These are phyloP conservation scores for Aricia artaxerxes DNA, from an alignment of 2,888 invertebrate species.

Conservation along the genomic window DNA sequence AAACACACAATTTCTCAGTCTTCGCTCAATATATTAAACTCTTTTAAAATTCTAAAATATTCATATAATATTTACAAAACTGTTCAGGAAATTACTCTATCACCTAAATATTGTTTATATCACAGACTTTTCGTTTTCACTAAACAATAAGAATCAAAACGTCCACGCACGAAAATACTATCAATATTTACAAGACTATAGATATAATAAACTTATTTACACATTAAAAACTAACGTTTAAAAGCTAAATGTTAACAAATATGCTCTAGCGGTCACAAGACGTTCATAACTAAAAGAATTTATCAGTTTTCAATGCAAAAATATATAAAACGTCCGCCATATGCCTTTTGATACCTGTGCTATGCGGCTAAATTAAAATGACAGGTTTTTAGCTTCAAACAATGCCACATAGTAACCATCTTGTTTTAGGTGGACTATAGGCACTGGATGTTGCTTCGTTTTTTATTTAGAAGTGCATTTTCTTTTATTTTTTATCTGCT, in stretches of 20 bases:
- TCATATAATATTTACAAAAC: slow-evolving; percentile 78
- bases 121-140: slow-evolving; percentile 82
- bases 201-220: slow-evolving; percentile 79
- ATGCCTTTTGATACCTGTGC: slow-evolving; percentile 78
- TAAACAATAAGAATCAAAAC: slow-evolving; percentile 80
- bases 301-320: slow-evolving; percentile 81
- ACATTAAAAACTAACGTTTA: slow-evolving; percentile 78
- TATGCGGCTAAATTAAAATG: slow-evolving; percentile 51
- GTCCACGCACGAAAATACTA: slow-evolving; percentile 80
- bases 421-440: slow-evolving; percentile 58
- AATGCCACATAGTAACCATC: slow-evolving; percentile 39
- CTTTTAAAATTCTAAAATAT: slow-evolving; percentile 76
- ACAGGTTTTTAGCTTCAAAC: slow-evolving; percentile 35
- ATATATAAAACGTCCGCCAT: slow-evolving; percentile 82
- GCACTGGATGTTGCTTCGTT: slow-evolving; percentile 70
- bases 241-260: slow-evolving; percentile 78
- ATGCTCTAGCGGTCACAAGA: slow-evolving; percentile 78
- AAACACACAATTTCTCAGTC: slow-evolving; percentile 74
- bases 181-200: slow-evolving; percentile 77
- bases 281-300: slow-evolving; percentile 81
- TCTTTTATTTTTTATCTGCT: slow-evolving; percentile 44
- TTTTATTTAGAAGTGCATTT: slow-evolving; percentile 55
- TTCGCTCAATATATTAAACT: slow-evolving; percentile 75
- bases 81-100: slow-evolving; percentile 76
- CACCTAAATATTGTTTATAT: slow-evolving; percentile 81